A percentile compares a stretch with the other conserved stretches of the same genome.
Conservation (phyloP, 2,888 invertebrate species). For the Rotaria sp. region DNA sequence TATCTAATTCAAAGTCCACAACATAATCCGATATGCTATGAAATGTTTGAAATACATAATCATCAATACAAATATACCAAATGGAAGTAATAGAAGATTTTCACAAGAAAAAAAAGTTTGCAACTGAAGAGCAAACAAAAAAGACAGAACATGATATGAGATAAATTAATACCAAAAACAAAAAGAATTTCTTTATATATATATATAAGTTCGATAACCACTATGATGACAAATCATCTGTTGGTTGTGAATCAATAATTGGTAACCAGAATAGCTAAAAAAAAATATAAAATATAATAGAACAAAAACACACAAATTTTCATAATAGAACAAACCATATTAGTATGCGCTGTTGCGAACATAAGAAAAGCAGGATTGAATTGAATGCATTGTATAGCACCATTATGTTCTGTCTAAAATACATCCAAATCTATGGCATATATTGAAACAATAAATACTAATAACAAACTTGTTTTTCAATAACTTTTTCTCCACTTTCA, state of each 20-base stretch:
- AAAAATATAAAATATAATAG: slow-evolving; percentile 29
- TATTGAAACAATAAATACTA: too few relatives aligned
- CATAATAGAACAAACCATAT: slow-evolving; percentile 27
- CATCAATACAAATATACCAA: neutral
- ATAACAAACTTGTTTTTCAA: slow-evolving; percentile 55
- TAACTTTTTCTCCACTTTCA: slow-evolving; percentile 76
- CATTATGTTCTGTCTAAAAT: slow-evolving; percentile 65
- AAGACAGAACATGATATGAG: neutral
- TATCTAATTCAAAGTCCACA: neutral
- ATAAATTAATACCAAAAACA: neutral
- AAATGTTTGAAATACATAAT: neutral
- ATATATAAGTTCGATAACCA: neutral
- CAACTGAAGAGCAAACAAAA: neutral
- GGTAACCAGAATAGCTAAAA: slow-evolving; percentile 45
- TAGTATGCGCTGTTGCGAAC: slow-evolving; percentile 37
- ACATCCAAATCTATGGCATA: too few relatives aligned
- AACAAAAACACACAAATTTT: slow-evolving; percentile 33
- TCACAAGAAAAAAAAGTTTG: neutral
- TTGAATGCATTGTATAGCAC: slow-evolving; percentile 39
- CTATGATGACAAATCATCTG: neutral
- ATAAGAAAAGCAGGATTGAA: slow-evolving; percentile 41
- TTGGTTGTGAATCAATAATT: neutral
- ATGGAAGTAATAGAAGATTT: neutral
- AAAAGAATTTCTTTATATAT: neutral
- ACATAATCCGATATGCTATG: neutral